Evolutionary conservation across 2,113 vertebrate species (phyloP).

Genomic region (Nansenia antarctica): DNA sequence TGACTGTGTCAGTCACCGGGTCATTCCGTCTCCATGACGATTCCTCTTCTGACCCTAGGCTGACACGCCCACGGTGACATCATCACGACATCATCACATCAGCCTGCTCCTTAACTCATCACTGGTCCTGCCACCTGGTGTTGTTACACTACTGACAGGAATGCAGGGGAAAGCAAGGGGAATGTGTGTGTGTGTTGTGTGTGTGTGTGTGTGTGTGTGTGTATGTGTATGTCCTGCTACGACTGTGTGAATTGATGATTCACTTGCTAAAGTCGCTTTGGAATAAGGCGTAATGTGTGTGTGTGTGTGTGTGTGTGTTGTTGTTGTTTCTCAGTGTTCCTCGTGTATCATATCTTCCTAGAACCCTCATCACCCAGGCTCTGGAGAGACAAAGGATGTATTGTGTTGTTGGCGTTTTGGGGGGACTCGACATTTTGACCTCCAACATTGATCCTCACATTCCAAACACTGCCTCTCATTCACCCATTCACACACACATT

Average conservation of each 20-base stretch:
- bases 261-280: too few relatives aligned
- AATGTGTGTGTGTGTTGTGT: too few relatives aligned
- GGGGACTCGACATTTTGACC: not conserved
- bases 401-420: too few relatives aligned
- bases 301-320: not conserved
- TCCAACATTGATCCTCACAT: not conserved
- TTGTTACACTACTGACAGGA: not conserved
- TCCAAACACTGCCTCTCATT: not conserved
- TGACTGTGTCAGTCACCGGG: not conserved
- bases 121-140: too few relatives aligned
- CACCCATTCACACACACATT: slow-evolving; percentile 2
- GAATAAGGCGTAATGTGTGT: too few relatives aligned
- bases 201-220: too few relatives aligned
- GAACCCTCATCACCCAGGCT: not conserved
- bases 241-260: not conserved
- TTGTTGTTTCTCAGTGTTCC: not conserved
- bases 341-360: not conserved
- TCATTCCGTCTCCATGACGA: slow-evolving; percentile 1
- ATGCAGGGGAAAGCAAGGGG: not conserved
- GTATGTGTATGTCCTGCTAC: too few relatives aligned
- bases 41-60: slow-evolving; percentile 8
- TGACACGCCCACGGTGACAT: not conserved
- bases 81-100: too few relatives aligned
- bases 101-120: too few relatives aligned
- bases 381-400: too few relatives aligned